Evolutionary conservation across 2,113 vertebrate species (phyloP), one percentile per base, ranked within the genome.

Genomic region (Raphicerus campestris): DNA sequence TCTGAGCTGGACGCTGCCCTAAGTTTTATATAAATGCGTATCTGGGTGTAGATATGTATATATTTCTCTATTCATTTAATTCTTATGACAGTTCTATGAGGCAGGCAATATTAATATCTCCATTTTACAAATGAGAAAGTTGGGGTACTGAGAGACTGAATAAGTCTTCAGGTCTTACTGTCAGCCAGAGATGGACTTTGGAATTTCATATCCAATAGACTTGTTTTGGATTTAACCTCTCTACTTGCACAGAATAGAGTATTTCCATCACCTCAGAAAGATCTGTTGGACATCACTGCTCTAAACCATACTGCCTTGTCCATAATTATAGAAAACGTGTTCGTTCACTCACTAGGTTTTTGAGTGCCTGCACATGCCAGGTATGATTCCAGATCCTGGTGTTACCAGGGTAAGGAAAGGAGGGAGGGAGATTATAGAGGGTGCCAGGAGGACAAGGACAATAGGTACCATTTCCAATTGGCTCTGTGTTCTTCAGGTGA

Each of bases 401-500:
- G 10, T 66, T 32, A 5, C 1, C 0, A 24, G 28, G 32, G 6
- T 2, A 8, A 28, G 42, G 73, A 30, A 77, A 60, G 56, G 8
- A 56, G 19, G 70, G 42, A 63, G 58, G 5, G 73, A 13, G 35
- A 39, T 13, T 26, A 0, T 3, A 30, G 35, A 30, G 9, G 9
- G 24, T 1, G 14, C 30, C 7, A 0, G 19, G 14, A 8, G 7
- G 35, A 39, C 15, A 2, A 56, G 45, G 73, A 47, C 39, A 15
- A 10, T 5, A 35, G 86, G 78, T 39, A 17, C 93, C 24, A 87
- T 80, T 77, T 96, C 93, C 83, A 1, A 55, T 77, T n/a, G 89
- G 84, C 81, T 89, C 75, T 93, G 87, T 97, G 97, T 92, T 81
- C 92, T 73, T 0, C 97, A 99, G 99, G 99, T 99, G 47, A 99